Base-by-base conservation (phyloP, 2,113 vertebrate species). In the Oplegnathus fasciatus region DNA sequence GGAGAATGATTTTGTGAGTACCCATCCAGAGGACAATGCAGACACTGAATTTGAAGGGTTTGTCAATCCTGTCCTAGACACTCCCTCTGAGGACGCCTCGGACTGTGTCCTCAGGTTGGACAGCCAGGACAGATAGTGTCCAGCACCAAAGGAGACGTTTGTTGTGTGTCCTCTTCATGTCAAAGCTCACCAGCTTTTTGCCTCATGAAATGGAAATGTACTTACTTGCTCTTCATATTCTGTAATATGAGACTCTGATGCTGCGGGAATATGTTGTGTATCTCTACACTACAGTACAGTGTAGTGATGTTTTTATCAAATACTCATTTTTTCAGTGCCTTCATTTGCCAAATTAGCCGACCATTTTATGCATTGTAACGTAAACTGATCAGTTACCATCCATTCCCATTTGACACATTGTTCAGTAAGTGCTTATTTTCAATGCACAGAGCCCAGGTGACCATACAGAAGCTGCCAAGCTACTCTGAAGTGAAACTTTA, bases 1-100 rank as follows among this genome's bases (percentile, higher is more conserved):
- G 98, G 98, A 99, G 93, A 98, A 97, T 14, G 98, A 99, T 90
- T 99, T 99, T 78, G 97, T 99, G 26, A 97, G 97, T 11, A 97
- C 97, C 0, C 97, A 96, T 55, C 84, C 96, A 73, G 98, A 99
- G 34, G 97, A 98, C 30, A 96, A 93, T 0, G 96, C 95, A 79
- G 98, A 98, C 46, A 95, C 97, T 0, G 97, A 98, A 64, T 99
- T 97, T 0, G 96, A 97, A 0, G 97, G 98, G 4, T 99, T 99
- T 87, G 97, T 99, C 64, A 99, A 99, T 67, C 98, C 98, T 0
- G 97, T 97, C 8, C 88, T 98, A 64, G 97, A 99, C 87, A 96
- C 96, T 4, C 95, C 94, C 10, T 93, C 96, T 1, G 94, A 94
- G 66, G 94, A 94, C 7, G 28, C 74, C 1, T 71, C 69, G 13